Conservation (phyloP, 2,888 invertebrate genomes). For the Rhodophaea formosa region DNA sequence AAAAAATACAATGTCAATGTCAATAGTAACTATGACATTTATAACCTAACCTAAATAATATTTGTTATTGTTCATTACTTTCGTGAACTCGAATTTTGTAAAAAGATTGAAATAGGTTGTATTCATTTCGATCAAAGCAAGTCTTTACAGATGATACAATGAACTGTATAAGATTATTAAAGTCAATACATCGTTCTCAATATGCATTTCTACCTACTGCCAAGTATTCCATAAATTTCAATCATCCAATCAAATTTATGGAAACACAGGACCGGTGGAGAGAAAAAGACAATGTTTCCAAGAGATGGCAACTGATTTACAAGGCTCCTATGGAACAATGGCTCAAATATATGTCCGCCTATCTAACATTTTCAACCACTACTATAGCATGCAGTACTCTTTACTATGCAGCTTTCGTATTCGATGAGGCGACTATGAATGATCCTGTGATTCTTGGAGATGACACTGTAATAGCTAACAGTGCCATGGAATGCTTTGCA, state of each 20-base stretch:
- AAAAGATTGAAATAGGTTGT: neutral
- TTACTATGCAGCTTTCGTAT: slow-evolving; percentile 58
- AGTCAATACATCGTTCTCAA: slow-evolving; percentile 36
- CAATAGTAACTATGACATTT: too few relatives aligned
- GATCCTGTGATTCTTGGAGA: slow-evolving; percentile 57
- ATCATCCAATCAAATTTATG: slow-evolving; percentile 57
- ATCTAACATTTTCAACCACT: slow-evolving; percentile 56
- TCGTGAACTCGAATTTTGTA: neutral
- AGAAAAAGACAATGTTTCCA: slow-evolving; percentile 55
- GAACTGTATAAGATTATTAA: slow-evolving; percentile 52
- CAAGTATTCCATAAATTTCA: slow-evolving; percentile 39
- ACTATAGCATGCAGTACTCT: slow-evolving; percentile 40
- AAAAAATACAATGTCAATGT: too few relatives aligned
- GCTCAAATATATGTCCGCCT: slow-evolving; percentile 53
- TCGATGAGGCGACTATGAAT: slow-evolving; percentile 48
- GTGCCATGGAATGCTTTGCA: slow-evolving; percentile 54
- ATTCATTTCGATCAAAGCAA: neutral
- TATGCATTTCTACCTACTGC: slow-evolving; percentile 35
- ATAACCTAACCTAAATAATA: too few relatives aligned
- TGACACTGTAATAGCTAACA: slow-evolving; percentile 62
- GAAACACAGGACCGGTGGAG: slow-evolving; percentile 62
- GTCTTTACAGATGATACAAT: slow-evolving; percentile 32
- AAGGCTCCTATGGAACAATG: slow-evolving; percentile 67
- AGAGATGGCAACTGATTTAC: slow-evolving; percentile 65
- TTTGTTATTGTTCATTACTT: too few relatives aligned